These are phyloP conservation scores for Fregata magnificens DNA, from an alignment of 2,113 vertebrate genomes.

Conservation along the genomic window DNA sequence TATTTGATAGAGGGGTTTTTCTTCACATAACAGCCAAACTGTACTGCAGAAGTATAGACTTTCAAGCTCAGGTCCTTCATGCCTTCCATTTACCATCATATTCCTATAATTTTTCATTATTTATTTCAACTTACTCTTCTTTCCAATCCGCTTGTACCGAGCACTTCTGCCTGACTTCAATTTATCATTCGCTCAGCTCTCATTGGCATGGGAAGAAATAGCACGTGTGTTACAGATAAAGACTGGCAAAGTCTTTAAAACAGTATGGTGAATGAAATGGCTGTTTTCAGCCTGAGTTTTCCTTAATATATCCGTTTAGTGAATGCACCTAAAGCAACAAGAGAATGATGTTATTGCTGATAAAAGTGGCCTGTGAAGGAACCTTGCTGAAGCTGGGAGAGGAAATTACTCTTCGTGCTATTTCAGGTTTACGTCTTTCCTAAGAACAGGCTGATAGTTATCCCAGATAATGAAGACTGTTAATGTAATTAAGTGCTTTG, in stretches of 20 bases:
- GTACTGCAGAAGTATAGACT: not conserved
- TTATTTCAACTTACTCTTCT: not conserved
- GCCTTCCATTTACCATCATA: not conserved
- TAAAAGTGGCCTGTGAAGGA: not conserved
- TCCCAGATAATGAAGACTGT: slow-evolving; percentile 44
- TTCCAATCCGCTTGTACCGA: not conserved
- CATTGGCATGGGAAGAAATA: not conserved
- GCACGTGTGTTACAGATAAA: not conserved
- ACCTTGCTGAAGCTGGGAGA: not conserved
- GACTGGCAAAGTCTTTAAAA: not conserved
- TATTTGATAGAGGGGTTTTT: not conserved
- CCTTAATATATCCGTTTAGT: not conserved
- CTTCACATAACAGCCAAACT: not conserved
- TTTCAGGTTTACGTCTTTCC: slow-evolving; percentile 61
- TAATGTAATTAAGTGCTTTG: slow-evolving; percentile 50
- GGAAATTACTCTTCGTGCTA: slow-evolving; percentile 60
- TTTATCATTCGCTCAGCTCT: not conserved
- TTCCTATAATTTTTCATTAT: not conserved
- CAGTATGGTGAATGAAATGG: not conserved
- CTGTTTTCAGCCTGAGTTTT: not conserved
- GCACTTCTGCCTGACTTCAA: not conserved
- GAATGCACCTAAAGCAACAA: not conserved
- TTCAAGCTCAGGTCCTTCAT: not conserved
- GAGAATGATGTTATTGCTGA: not conserved
- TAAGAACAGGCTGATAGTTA: slow-evolving; percentile 37